Conservation (phyloP, 2,797 vertebrate genomes). For the Enteromius radiatus region DNA sequence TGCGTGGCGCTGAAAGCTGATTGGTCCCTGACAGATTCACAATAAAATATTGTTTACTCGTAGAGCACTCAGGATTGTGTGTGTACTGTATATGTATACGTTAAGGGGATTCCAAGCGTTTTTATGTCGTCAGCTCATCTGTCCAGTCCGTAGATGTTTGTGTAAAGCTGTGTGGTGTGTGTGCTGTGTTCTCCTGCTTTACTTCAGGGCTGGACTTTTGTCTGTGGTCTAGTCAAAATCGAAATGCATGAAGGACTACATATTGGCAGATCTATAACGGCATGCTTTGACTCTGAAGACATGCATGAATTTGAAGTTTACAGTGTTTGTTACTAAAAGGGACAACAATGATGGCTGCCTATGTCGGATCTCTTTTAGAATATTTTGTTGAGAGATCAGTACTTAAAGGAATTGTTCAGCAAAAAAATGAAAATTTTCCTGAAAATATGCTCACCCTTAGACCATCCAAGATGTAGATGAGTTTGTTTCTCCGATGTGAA, state of each 20-base stretch:
- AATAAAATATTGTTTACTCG: conserved; percentile 39
- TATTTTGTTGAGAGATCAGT: conserved; percentile 9
- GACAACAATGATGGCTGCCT: conserved; percentile 10
- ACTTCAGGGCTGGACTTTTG: conserved; percentile 23
- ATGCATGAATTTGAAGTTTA: conserved; percentile 56
- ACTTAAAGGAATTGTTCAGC: background rate
- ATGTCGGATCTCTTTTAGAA: conserved; percentile 5
- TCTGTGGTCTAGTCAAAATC: conserved; percentile 43
- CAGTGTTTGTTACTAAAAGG: conserved; percentile 60
- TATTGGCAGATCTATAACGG: conserved; percentile 60
- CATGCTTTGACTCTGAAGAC: conserved; percentile 61
- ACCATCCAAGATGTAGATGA: background rate
- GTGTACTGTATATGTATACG: conserved; percentile 16
- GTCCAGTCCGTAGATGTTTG: conserved; percentile 32
- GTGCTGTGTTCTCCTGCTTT: conserved; percentile 23
- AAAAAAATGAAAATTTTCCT: background rate
- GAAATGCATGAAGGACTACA: conserved; percentile 59
- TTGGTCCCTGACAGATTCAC: conserved; percentile 17
- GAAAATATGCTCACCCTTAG: background rate
- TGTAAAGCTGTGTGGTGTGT: conserved; percentile 15
- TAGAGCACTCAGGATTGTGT: conserved; percentile 43
- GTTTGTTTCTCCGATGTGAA: background rate
- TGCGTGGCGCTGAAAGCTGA: background rate
- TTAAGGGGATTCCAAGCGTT: conserved; percentile 27
- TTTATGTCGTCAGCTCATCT: conserved; percentile 21